Conservation (phyloP, 2,888 invertebrate species). For the Epirrita christyi region DNA sequence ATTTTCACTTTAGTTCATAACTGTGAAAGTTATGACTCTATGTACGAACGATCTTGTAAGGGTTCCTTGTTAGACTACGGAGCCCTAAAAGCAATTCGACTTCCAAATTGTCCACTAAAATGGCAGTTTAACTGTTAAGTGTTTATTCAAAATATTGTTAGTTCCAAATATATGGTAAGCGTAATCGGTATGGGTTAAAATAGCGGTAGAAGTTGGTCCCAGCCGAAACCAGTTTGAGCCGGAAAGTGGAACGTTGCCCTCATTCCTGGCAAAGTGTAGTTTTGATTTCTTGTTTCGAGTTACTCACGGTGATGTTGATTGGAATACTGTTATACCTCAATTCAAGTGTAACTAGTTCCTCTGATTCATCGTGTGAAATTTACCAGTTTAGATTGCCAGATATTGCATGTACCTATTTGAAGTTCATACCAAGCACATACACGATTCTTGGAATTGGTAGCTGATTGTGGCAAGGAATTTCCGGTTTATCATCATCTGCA, state of each 20-base stretch:
- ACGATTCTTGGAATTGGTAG: no score
- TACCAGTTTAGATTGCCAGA: neutral
- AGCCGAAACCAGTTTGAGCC: slow-evolving; percentile 67
- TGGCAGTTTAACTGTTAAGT: neutral
- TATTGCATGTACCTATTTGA: no score
- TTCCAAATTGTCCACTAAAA: neutral
- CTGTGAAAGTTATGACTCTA: no score
- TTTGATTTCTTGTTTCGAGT: slow-evolving; percentile 65
- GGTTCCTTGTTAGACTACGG: no score
- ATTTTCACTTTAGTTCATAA: no score
- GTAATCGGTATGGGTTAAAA: slow-evolving; percentile 49
- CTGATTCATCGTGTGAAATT: slow-evolving; percentile 36
- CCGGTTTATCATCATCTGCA: no score
- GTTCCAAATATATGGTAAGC: slow-evolving; percentile 38
- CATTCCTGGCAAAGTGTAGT: slow-evolving; percentile 65
- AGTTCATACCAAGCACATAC: no score
- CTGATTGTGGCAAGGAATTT: no score
- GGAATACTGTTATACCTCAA: slow-evolving; percentile 52
- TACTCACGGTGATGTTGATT: slow-evolving; percentile 45
- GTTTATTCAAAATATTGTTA: slow-evolving; percentile 14
- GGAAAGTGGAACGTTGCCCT: slow-evolving; percentile 77
- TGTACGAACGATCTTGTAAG: no score
- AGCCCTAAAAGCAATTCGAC: no score
- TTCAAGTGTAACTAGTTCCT: slow-evolving; percentile 23
- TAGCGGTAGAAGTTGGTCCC: slow-evolving; percentile 53